A percentile compares a stretch with the other conserved stretches of the same genome.
phyloP scores from a whole-genome alignment of 2,888 invertebrate species.

The Cantharis rufa region DNA sequence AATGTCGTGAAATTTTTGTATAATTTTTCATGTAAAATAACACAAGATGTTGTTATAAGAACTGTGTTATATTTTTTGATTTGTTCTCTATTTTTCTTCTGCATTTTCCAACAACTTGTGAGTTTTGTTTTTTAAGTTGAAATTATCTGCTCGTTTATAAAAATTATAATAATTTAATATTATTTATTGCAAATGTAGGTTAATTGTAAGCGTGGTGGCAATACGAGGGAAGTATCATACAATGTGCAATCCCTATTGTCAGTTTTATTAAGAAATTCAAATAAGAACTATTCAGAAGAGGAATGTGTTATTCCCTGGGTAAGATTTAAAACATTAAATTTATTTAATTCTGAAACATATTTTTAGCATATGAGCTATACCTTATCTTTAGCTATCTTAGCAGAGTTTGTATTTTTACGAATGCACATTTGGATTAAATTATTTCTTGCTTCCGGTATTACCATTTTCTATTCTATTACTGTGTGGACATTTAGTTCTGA shows the following conservation, averaged over 20 bases:
- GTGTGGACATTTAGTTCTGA: slow-evolving; percentile 67
- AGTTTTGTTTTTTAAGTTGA: slow-evolving; percentile 38
- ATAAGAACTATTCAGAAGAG: background rate
- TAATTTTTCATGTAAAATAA: slow-evolving; percentile 64
- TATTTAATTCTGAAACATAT: slow-evolving; percentile 23
- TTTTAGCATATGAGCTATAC: slow-evolving; percentile 76
- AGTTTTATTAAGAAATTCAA: background rate
- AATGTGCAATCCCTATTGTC: background rate
- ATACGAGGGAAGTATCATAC: background rate
- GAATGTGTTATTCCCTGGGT: slow-evolving; percentile 39
- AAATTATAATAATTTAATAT: background rate
- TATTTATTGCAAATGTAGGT: slow-evolving; percentile 30
- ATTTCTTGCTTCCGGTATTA: slow-evolving; percentile 67
- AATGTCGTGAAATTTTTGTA: slow-evolving; percentile 61
- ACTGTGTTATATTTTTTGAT: slow-evolving; percentile 70
- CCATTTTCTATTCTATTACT: slow-evolving; percentile 68
- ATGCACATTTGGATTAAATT: slow-evolving; percentile 85
- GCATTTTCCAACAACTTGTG: slow-evolving; percentile 70
- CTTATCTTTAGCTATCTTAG: slow-evolving; percentile 65
- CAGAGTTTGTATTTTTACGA: slow-evolving; percentile 82
- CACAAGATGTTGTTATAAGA: slow-evolving; percentile 66
- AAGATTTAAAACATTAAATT: slow-evolving; percentile 12
- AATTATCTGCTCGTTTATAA: background rate
- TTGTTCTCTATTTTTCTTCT: slow-evolving; percentile 65
- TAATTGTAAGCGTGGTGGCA: slow-evolving; percentile 22